These are phyloP conservation scores for Discoglossus pictus DNA, from an alignment of 2,797 vertebrate species.

Conservation along the genomic window DNA sequence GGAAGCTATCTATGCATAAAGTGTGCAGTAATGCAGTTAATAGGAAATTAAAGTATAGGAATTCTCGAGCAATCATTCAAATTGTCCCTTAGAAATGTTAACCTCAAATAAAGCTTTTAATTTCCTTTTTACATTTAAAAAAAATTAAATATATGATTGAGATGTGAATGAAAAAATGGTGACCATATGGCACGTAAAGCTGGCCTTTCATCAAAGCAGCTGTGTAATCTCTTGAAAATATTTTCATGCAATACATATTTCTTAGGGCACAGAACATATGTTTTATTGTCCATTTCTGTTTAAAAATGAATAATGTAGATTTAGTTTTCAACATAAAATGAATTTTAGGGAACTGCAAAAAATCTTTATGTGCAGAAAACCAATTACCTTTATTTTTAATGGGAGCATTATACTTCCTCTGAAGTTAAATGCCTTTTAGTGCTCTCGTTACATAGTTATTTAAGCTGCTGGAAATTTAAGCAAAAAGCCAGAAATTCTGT, in stretches of 20 bases:
- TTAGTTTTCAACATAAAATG: conserved; percentile 32
- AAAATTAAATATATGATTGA: conserved; percentile 11
- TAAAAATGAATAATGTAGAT: conserved; percentile 46
- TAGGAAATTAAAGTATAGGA: background rate
- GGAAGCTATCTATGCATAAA: background rate
- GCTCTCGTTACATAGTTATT: conserved; percentile 44
- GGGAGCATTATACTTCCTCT: conserved; percentile 35
- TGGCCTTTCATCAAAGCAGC: conserved; percentile 15
- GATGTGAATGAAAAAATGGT: conserved; percentile 7
- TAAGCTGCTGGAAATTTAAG: conserved; percentile 32
- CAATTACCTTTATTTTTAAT: conserved; percentile 44
- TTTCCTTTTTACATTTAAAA: conserved; percentile 7
- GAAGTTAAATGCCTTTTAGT: conserved; percentile 34
- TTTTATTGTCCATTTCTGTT: conserved; percentile 42
- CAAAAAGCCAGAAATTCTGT: conserved; percentile 10
- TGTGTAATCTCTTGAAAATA: conserved; percentile 18
- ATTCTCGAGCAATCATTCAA: conserved; percentile 2
- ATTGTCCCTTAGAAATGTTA: conserved; percentile 7
- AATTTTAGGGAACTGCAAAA: conserved; percentile 21
- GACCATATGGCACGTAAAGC: conserved; percentile 19
- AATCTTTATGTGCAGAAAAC: conserved; percentile 30
- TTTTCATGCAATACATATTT: conserved; percentile 20
- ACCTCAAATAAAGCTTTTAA: background rate
- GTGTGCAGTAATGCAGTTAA: background rate
- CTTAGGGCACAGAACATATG: conserved; percentile 41